Base-by-base conservation (phyloP, 2,888 invertebrate species). In the Villa cingulata region DNA sequence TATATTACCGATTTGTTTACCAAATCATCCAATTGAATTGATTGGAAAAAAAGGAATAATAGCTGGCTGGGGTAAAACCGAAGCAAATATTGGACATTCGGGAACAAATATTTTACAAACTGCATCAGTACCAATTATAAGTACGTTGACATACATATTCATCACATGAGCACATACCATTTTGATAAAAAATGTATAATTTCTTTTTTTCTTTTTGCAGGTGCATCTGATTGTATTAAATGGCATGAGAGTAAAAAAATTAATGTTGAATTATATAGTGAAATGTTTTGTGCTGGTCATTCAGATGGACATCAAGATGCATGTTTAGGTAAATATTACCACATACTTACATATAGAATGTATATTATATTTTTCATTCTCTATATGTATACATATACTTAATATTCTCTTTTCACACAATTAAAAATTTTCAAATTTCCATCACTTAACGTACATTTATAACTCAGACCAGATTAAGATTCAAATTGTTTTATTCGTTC, bases 201-300 rank as follows among this genome's bases (percentile, higher is more conserved):
- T 39, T 29, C 6, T 29, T 6, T 29, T 6, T 23, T 23, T 36
- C 5, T 36, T 1, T 6, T 7, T 16, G 36, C 4, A 82, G 82
- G 79, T 56, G 77, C 75, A 53, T 74, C 78, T 45, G 83, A 87
- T 57, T 88, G 88, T 59, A 76, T 85, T 51, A 73, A 75, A 32
- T 88, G 88, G 88, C 88, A 88, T 59, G 75, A 79, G 56, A 83
- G 77, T 57, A 86, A 86, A 59, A 81, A 83, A 64, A 88, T 88
- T 42, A 76, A 77, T 4, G 81, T 88, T 0, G 83, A 87, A 56
- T 63, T 87, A 59, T 73, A 79, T 71, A 59, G 80, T 63, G 81
- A 82, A 68, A 87, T 87, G 87, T 78, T 88, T 55, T 88, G 88
- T 66, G 88, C 87, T 0, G 87, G 87, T 9, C 86, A 86, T 59